A percentile compares a stretch with the other conserved stretches of the same genome.
Conservation (phyloP, 2,797 vertebrate genomes). For the Tinamus major region DNA sequence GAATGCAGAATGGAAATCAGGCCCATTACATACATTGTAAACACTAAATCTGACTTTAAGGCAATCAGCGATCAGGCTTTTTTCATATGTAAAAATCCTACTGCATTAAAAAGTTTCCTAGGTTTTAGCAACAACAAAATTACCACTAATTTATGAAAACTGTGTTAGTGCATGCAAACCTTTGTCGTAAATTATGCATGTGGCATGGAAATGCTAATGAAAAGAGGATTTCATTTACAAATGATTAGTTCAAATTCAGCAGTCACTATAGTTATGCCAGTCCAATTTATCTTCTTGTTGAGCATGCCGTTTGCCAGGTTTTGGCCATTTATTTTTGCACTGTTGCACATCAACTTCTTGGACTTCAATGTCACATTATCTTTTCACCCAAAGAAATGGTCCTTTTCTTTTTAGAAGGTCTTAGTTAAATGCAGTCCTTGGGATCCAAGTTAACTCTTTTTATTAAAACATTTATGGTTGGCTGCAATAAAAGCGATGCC, state of each 20-base stretch:
- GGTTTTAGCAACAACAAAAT: constrained; percentile 69
- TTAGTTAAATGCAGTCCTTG: neutral
- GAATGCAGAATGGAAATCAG: constrained; percentile 13
- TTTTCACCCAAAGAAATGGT: constrained; percentile 20
- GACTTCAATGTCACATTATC: constrained; percentile 25
- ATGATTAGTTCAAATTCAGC: constrained; percentile 73
- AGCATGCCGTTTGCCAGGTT: constrained; percentile 58
- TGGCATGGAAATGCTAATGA: constrained; percentile 72
- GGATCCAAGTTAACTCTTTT: neutral
- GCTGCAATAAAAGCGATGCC: neutral
- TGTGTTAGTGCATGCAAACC: constrained; percentile 65
- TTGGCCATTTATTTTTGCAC: constrained; percentile 45
- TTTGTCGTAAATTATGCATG: constrained; percentile 71
- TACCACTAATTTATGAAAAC: constrained; percentile 66
- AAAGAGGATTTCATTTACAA: constrained; percentile 73
- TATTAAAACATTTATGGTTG: constrained; percentile 6
- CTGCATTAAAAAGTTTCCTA: constrained; percentile 44
- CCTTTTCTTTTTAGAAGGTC: neutral
- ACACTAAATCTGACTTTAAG: constrained; percentile 21
- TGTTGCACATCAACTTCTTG: neutral
- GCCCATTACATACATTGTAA: neutral
- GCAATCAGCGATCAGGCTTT: constrained; percentile 24
- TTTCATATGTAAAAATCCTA: constrained; percentile 28
- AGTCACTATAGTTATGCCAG: constrained; percentile 33
- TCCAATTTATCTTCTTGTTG: constrained; percentile 61